phyloP scores from a whole-genome alignment of 2,113 vertebrate genomes.

The Ptyas mucosa region DNA sequence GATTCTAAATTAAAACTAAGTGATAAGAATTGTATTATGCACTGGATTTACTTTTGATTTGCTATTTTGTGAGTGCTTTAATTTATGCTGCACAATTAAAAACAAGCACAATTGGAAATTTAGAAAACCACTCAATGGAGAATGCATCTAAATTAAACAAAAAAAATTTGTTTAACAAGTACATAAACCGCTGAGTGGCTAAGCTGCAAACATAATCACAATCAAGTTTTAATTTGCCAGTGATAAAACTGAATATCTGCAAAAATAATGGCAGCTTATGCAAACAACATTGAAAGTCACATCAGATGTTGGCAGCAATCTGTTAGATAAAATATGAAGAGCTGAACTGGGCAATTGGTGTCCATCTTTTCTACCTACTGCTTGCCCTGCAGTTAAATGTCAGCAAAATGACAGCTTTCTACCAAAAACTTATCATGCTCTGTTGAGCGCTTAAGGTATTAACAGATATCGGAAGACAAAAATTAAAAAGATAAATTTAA shows the following conservation, averaged over 20 bases:
- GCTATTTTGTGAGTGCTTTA: conserved; percentile 69
- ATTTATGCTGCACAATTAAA: conserved; percentile 74
- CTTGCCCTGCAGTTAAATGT: conserved; percentile 61
- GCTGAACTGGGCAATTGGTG: conserved; percentile 41
- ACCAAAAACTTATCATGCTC: conserved; percentile 40
- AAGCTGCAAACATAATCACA: conserved; percentile 44
- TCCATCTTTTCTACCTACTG: conserved; percentile 44
- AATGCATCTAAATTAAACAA: not conserved
- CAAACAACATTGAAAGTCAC: conserved; percentile 50
- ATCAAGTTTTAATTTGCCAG: conserved; percentile 46
- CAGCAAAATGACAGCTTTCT: conserved; percentile 48
- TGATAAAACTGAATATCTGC: conserved; percentile 55
- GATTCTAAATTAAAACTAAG: conserved; percentile 65
- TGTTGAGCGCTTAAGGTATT: conserved; percentile 34
- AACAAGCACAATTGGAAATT: conserved; percentile 58
- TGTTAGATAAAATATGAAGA: conserved; percentile 36
- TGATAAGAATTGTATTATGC: conserved; percentile 53
- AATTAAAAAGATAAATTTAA: conserved; percentile 34
- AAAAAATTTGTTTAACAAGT: conserved; percentile 59
- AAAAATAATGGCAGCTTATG: conserved; percentile 43
- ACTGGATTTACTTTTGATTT: conserved; percentile 67
- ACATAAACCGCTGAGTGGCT: conserved; percentile 52
- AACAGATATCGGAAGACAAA: conserved; percentile 43
- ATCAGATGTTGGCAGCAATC: conserved; percentile 34
- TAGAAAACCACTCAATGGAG: conserved; percentile 13